Base-by-base conservation (phyloP, 2,113 vertebrate species). In the Scomber colias region DNA sequence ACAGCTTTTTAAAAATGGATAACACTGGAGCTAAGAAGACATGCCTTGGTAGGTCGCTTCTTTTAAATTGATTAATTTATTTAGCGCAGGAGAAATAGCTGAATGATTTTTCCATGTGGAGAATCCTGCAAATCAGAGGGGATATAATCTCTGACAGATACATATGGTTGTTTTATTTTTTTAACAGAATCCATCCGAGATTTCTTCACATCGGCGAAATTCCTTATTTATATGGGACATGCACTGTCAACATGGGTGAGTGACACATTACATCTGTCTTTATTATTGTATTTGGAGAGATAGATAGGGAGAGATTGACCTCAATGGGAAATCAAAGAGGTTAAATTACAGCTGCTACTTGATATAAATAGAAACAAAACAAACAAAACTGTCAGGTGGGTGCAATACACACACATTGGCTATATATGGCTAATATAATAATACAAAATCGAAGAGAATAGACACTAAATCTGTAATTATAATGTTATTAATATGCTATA, bases 161-260 rank as follows among this genome's bases (percentile, higher is more conserved):
- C 5, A 4, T 63, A 6, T 27, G 24, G 24, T 27, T 27, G 24
- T 27, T 27, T 27, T 27, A 2, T 82, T 19, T 30, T 44, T 9
- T 81, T 3, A 90, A n/a, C 93, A 99, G 98, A 94, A 56, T 95
- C 96, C 44, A 21, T 95, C 65, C 50, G 70, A 59, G 89, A 92
- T 77, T 98, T 96, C 88, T 95, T 99, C 84, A 96, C 94, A 2
- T 99, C 98, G 2, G 94, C 97, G 3, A 97, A 96, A 90, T 98
- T 98, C 90, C 97, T 99, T 1, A 97, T 99, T 82, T 99, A 99
- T 87, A 92, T 98, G 80, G 95, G 98, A 0, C 98, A 99, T 72
- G 95, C 96, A 1, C 84, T 99, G 67, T 99, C 98, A 45, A 98
- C 98, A 50, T 99, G 98, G 98, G 98, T 99, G 87, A 97, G 97